A percentile compares a stretch with the other conserved stretches of the same genome.
These are phyloP conservation scores for Drosophila neutralis DNA, from an alignment of 2,888 invertebrate genomes.

Conservation along the genomic window DNA sequence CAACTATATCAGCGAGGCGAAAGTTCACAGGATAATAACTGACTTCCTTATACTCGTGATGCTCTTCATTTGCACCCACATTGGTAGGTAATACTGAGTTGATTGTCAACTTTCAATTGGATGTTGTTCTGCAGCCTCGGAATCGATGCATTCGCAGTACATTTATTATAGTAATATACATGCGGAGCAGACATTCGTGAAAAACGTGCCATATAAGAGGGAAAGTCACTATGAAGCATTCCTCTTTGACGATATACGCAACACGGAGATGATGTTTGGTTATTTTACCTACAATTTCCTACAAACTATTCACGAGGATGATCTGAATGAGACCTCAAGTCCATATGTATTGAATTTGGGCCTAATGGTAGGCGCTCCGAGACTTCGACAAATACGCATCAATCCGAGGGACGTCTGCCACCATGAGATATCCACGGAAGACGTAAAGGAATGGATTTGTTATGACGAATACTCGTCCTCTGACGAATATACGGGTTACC, in stretches of 20 bases:
- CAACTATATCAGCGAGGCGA: slow-evolving; percentile 7
- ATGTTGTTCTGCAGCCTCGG: background rate
- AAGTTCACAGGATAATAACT: slow-evolving; percentile 3
- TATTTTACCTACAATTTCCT: background rate
- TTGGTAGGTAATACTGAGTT: slow-evolving; percentile 12
- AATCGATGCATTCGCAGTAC: slow-evolving; percentile 4
- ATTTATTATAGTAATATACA: background rate
- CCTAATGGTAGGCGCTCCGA: slow-evolving; percentile 23
- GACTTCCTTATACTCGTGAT: slow-evolving; percentile 8
- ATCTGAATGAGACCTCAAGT: fast-evolving
- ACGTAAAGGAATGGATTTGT: background rate
- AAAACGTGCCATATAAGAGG: background rate
- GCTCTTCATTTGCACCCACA: slow-evolving; percentile 1
- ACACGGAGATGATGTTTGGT: background rate
- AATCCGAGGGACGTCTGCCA: background rate
- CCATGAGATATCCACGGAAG: background rate
- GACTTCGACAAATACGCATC: slow-evolving; percentile 39
- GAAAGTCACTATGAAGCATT: background rate
- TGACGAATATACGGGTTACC: background rate
- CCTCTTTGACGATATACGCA: background rate
- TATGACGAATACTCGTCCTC: background rate
- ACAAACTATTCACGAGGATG: background rate
- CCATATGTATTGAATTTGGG: background rate
- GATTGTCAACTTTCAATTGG: background rate
- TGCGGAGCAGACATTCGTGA: background rate